phyloP scores from a whole-genome alignment of 2,888 invertebrate genomes.

The Hirtodrosophila histrioides region DNA sequence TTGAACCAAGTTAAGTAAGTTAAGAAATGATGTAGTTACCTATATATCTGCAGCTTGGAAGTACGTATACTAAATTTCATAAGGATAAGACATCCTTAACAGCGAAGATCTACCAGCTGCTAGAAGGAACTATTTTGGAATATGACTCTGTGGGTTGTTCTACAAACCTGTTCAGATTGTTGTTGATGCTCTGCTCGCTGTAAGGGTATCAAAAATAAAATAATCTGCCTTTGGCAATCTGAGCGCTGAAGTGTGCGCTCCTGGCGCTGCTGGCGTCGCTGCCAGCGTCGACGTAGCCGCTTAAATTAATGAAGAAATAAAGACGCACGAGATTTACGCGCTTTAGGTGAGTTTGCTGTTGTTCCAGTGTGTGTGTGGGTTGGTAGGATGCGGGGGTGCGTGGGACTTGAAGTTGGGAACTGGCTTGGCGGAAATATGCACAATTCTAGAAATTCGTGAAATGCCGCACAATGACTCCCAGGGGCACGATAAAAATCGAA shows the following conservation, averaged over 20 bases:
- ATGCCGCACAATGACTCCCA: slow-evolving; percentile 83
- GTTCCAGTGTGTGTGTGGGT: slow-evolving; percentile 9
- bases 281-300: slow-evolving; percentile 52
- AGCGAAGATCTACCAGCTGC: too few species aligned
- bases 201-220: slow-evolving; percentile 54
- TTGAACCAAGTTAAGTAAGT: too few species aligned
- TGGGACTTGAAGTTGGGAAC: neutral
- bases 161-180: neutral
- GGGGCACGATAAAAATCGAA: slow-evolving; percentile 84
- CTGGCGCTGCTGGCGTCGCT: slow-evolving; percentile 34
- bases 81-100: too few species aligned
- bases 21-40: too few species aligned
- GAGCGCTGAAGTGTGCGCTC: slow-evolving; percentile 60
- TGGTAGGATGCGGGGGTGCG: neutral
- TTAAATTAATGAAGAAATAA: slow-evolving; percentile 83
- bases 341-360: slow-evolving; percentile 52
- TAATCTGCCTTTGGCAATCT: slow-evolving; percentile 81
- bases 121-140: too few species aligned
- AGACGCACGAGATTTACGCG: slow-evolving; percentile 76
- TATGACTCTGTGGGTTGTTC: too few species aligned
- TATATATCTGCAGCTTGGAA: too few species aligned
- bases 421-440: slow-evolving; percentile 65
- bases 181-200: neutral
- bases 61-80: too few species aligned
- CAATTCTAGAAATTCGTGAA: slow-evolving; percentile 71